Evolutionary conservation across 2,113 vertebrate genomes (phyloP).

Genomic region (Otus sunia): DNA sequence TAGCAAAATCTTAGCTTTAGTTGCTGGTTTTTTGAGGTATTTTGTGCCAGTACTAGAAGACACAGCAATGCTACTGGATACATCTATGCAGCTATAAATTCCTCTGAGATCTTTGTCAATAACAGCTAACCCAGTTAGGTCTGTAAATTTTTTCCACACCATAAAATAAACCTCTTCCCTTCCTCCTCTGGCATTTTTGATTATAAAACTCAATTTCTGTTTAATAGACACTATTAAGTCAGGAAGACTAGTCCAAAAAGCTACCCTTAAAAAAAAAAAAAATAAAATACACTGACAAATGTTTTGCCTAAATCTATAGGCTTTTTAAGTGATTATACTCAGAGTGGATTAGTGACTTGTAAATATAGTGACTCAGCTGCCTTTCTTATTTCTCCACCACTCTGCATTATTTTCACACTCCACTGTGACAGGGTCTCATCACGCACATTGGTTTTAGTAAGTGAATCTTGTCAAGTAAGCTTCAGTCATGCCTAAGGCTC

Average conservation of each 20-base stretch:
- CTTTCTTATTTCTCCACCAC: constrained; percentile 8
- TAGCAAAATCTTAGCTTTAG: not conserved
- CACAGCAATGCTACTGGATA: not conserved
- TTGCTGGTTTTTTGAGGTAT: not conserved
- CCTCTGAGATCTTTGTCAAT: not conserved
- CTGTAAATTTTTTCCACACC: not conserved
- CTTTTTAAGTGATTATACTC: not conserved
- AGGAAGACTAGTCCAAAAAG: not conserved
- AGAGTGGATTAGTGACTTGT: not conserved
- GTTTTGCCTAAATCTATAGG: not conserved
- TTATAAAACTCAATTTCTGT: not conserved
- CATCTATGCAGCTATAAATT: not conserved
- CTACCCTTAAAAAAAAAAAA: not conserved
- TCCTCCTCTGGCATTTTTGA: not conserved
- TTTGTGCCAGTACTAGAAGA: not conserved
- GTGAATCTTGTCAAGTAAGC: constrained; percentile 41
- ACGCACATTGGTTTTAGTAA: not conserved
- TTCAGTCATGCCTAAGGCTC: constrained; percentile 23
- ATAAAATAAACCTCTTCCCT: not conserved
- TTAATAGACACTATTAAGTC: not conserved
- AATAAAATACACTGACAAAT: not conserved
- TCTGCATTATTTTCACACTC: not conserved
- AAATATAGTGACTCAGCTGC: constrained; percentile 36
- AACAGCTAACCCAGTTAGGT: not conserved
- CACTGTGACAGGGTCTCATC: not conserved